phyloP scores from a whole-genome alignment of 2,888 invertebrate species.

The Junonia oenone region DNA sequence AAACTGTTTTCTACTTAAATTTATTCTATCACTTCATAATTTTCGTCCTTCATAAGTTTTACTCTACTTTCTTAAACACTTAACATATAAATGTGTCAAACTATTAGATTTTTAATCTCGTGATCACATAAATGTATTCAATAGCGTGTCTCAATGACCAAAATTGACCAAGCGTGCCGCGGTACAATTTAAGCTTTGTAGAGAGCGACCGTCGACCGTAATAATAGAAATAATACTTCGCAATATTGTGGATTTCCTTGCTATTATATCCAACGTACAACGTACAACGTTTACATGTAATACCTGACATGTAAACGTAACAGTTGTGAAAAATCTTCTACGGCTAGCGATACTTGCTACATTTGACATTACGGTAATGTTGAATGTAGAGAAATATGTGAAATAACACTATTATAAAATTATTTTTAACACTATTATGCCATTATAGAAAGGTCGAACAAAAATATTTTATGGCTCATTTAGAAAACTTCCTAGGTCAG shows the following conservation, averaged over 20 bases:
- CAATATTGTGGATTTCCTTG: conserved; percentile 6
- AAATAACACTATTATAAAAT: no score
- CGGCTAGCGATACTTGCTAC: conserved; percentile 11
- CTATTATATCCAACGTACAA: conserved; percentile 2
- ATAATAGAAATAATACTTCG: conserved; percentile 12
- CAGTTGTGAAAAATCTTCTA: conserved; percentile 6
- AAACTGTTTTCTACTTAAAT: no score
- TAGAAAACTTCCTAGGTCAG: neutral
- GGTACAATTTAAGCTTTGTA: conserved; percentile 35
- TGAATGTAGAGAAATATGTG: conserved; percentile 1
- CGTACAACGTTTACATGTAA: no score
- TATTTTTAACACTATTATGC: conserved; percentile 7
- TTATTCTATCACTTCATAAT: no score
- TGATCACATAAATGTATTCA: conserved; percentile 9
- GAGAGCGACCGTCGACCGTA: conserved; percentile 12
- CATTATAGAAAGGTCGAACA: neutral
- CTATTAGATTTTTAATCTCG: neutral
- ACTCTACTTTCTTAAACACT: neutral
- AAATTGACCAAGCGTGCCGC: conserved; percentile 38
- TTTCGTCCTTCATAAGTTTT: no score
- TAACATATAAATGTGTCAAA: neutral
- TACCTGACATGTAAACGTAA: conserved; percentile 3
- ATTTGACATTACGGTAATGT: conserved; percentile 11
- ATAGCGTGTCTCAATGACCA: conserved; percentile 33
- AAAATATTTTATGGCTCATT: neutral